These are phyloP conservation scores for Lithobates sylvaticus DNA, from an alignment of 2,797 vertebrate genomes.

Conservation along the genomic window DNA sequence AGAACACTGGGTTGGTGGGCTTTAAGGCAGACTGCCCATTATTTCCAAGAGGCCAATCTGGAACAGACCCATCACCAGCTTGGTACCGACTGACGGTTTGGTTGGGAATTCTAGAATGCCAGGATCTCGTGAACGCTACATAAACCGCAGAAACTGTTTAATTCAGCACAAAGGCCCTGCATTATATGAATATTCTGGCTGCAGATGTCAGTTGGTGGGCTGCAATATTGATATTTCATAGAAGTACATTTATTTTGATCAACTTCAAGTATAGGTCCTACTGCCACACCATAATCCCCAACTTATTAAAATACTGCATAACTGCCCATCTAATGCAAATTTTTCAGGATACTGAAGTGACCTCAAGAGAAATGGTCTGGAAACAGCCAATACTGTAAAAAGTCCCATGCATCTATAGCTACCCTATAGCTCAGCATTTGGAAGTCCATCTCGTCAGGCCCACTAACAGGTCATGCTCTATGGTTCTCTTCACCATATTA, in stretches of 20 bases:
- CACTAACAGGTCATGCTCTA: not conserved
- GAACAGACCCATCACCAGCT: too few species aligned
- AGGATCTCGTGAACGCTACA: not conserved
- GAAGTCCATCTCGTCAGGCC: not conserved
- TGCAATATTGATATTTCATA: not conserved
- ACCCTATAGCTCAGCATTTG: not conserved
- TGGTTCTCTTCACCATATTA: not conserved
- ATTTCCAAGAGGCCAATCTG: not conserved
- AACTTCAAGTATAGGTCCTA: not conserved
- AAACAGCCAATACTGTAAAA: not conserved
- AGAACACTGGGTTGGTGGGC: not conserved
- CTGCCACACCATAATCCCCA: not conserved
- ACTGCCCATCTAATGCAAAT: not conserved
- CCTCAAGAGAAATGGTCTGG: too few species aligned
- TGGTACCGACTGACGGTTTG: too few species aligned
- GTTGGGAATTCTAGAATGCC: not conserved
- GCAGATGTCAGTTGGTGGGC: not conserved
- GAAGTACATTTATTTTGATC: not conserved
- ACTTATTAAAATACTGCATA: not conserved
- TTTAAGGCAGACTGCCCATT: not conserved
- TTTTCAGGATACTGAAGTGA: not conserved
- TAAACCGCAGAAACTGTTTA: too few species aligned
- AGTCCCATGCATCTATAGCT: not conserved
- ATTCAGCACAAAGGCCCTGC: too few species aligned
- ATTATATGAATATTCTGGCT: not conserved